These are phyloP conservation scores for Pentalonia nigronervosa DNA, from an alignment of 1,140 invertebrate genomes.

Conservation along the genomic window DNA sequence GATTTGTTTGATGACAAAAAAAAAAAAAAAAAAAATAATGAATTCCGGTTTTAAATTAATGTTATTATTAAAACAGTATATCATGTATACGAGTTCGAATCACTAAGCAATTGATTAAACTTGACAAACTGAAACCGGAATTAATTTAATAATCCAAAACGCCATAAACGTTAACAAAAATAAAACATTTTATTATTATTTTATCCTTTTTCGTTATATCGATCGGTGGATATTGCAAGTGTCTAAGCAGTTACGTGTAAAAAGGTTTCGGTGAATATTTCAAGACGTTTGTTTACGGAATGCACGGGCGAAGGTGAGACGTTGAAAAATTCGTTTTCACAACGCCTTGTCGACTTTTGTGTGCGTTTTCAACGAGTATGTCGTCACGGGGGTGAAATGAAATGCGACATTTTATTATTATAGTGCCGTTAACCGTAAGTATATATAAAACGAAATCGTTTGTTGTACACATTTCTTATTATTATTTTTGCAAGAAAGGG, in stretches of 20 bases:
- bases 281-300: background rate
- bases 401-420: constrained; percentile 13
- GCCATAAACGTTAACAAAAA: background rate
- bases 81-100: background rate
- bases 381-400: background rate
- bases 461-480: background rate
- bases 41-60: no score
- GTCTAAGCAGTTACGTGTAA: background rate
- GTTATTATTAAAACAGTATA: no score
- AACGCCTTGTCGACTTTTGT: background rate
- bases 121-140: background rate
- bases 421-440: background rate
- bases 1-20: background rate
- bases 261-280: background rate
- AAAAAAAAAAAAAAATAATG: background rate
- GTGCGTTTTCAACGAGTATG: background rate
- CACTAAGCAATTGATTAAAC: background rate
- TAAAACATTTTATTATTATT: constrained; percentile 20
- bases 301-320: background rate
- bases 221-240: background rate
- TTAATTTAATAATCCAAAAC: background rate
- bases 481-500: background rate
- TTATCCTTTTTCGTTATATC: background rate
- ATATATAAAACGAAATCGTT: background rate
- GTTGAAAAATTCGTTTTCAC: background rate